Base-by-base conservation (phyloP, 1,140 invertebrate species). In the Drosophila nigromelanica region DNA sequence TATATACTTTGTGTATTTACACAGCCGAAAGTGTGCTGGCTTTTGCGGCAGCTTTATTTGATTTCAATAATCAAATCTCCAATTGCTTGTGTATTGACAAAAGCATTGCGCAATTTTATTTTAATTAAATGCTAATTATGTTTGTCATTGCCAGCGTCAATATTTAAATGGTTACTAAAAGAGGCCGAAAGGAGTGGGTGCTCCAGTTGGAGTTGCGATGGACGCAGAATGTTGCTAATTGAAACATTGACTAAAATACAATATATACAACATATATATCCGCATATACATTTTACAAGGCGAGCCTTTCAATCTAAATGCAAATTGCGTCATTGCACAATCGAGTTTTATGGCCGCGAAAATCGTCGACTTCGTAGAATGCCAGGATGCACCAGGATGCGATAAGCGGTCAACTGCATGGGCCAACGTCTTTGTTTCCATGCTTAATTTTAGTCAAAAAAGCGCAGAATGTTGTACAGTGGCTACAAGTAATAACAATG, bases 81-180 rank as follows among this genome's bases (percentile, higher is more conserved):
- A 76, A 87, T 82, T 77, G 80, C 76, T 80, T 77, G 81, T 85
- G 61, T 85, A 85, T 86, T 54, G 61, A 68, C 42, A 58, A 63
- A 61, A 45, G 45, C 66, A 39, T 56, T 61, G 69, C 76, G 79
- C 83, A 55, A 80, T 89, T 89, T 80, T 89, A 83, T 83, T 89
- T 83, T 89, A 89, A 89, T 89, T 89, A 89, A 89, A 89, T 89
- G 79, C 85, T 89, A 89, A 89, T 89, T 89, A 89, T 89, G 80
- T 89, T 89, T 89, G 78, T 72, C 62, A 67, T 69, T 68, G 67
- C 45, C 64, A 50, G 60, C 51, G 78, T 63, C 76, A 86, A 86
- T 86, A 86, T 86, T 86, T 87, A 75, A 63, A 54, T 40, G 63
- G 56, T 12, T 10, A 35, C 37, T 21, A 10, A 60, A 42, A 40